phyloP scores from a whole-genome alignment of 2,888 invertebrate genomes.

The Octonoba sinensis region DNA sequence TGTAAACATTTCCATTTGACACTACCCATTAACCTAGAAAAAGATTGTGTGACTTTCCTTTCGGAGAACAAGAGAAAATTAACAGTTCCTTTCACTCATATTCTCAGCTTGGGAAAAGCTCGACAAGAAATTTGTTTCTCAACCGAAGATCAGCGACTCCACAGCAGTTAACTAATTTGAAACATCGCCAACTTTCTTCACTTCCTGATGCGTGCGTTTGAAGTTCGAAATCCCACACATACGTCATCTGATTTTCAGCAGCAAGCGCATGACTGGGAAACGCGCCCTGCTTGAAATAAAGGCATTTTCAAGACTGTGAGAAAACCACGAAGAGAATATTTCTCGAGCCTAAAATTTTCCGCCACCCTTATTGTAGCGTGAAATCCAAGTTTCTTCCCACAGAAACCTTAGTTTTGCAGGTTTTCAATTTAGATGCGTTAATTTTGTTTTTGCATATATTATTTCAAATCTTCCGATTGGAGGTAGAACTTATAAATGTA shows the following conservation, averaged over 20 bases:
- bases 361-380: constrained; percentile 54
- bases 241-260: constrained; percentile 8
- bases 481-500: background rate
- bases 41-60: background rate
- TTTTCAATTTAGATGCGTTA: constrained; percentile 18
- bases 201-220: background rate
- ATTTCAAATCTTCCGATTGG: constrained; percentile 2
- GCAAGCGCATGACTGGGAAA: constrained; percentile 42
- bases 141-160: too few relatives aligned
- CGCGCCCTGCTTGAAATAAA: constrained; percentile 47
- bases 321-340: constrained; percentile 26
- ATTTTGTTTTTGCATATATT: constrained; percentile 48
- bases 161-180: background rate
- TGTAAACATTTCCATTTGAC: too few relatives aligned
- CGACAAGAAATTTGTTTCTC: background rate
- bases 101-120: constrained; percentile 15
- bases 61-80: constrained; percentile 12
- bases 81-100: constrained; percentile 7
- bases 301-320: constrained; percentile 30
- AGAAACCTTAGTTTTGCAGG: constrained; percentile 26
- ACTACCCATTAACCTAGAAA: constrained; percentile 9
- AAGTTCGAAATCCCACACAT: background rate
- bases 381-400: constrained; percentile 50
- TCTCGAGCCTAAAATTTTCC: constrained; percentile 42
- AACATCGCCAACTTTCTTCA: constrained; percentile 1